Conservation (phyloP, 2,797 vertebrate species). For the Tinamus major region DNA sequence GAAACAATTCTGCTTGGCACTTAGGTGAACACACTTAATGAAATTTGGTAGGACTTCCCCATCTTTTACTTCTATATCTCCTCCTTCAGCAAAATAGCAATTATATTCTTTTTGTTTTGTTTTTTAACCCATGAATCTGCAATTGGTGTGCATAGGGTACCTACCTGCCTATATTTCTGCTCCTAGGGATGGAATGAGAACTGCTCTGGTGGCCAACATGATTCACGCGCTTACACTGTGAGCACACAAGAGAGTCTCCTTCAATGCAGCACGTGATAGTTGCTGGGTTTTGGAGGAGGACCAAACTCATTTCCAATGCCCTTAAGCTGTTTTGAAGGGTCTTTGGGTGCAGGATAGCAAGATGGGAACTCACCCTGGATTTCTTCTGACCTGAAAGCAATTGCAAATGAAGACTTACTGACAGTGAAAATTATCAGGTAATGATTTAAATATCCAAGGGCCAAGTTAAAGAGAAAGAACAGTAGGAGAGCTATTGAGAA, state of each 20-base stretch:
- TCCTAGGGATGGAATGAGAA: not conserved
- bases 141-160: not conserved
- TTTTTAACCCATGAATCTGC: not conserved
- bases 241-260: not conserved
- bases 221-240: not conserved
- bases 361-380: not conserved
- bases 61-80: not conserved
- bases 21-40: not conserved
- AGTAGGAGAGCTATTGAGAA: conserved; percentile 15
- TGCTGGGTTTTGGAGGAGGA: not conserved
- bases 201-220: not conserved
- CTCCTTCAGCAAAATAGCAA: not conserved
- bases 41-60: not conserved
- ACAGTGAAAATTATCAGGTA: not conserved
- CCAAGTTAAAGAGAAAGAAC: not conserved
- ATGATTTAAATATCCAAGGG: conserved; percentile 7
- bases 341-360: not conserved
- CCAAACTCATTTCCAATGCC: not conserved
- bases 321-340: not conserved
- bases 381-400: not conserved
- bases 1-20: not conserved
- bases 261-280: not conserved
- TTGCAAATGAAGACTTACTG: not conserved
- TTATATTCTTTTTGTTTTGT: not conserved
- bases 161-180: not conserved